A percentile compares a stretch with the other conserved stretches of the same genome.
Conservation (phyloP, 2,797 vertebrate species). For the Picus viridis region DNA sequence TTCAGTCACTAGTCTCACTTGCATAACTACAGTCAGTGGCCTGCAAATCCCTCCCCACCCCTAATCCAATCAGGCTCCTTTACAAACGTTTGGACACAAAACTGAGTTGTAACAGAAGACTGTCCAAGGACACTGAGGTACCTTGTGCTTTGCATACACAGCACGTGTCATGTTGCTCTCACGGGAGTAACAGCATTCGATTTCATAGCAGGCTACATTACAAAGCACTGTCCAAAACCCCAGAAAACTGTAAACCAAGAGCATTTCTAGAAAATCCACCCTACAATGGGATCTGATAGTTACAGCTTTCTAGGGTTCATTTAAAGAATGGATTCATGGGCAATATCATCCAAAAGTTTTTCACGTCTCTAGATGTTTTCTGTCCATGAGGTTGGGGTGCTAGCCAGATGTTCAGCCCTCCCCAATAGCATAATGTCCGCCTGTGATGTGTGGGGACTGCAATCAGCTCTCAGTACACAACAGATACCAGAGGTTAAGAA, state of each 20-base stretch:
- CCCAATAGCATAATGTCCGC: slow-evolving; percentile 47
- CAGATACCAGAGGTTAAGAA: slow-evolving; percentile 79
- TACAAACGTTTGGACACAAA: slow-evolving; percentile 43
- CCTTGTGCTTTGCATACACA: not conserved
- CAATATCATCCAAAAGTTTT: slow-evolving; percentile 61
- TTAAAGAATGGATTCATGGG: slow-evolving; percentile 60
- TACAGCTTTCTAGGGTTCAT: slow-evolving; percentile 56
- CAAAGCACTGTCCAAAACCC: slow-evolving; percentile 3
- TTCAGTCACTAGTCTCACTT: slow-evolving; percentile 44
- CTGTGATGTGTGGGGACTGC: slow-evolving; percentile 70
- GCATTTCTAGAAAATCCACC: slow-evolving; percentile 49
- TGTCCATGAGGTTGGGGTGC: slow-evolving; percentile 55
- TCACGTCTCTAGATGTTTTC: slow-evolving; percentile 49
- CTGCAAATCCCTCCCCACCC: not conserved
- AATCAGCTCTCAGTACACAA: slow-evolving; percentile 77
- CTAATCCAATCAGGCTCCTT: slow-evolving; percentile 42
- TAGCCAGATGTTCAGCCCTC: slow-evolving; percentile 59
- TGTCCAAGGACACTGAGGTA: not conserved
- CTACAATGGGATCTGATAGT: slow-evolving; percentile 36
- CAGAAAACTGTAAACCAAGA: slow-evolving; percentile 33
- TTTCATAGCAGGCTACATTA: slow-evolving; percentile 49
- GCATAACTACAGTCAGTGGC: not conserved
- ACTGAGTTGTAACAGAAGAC: slow-evolving; percentile 26
- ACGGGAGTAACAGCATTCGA: not conserved
- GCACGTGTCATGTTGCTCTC: not conserved